Evolutionary conservation across 2,797 vertebrate genomes (phyloP).

Genomic region (Sebastiscus tertius): DNA sequence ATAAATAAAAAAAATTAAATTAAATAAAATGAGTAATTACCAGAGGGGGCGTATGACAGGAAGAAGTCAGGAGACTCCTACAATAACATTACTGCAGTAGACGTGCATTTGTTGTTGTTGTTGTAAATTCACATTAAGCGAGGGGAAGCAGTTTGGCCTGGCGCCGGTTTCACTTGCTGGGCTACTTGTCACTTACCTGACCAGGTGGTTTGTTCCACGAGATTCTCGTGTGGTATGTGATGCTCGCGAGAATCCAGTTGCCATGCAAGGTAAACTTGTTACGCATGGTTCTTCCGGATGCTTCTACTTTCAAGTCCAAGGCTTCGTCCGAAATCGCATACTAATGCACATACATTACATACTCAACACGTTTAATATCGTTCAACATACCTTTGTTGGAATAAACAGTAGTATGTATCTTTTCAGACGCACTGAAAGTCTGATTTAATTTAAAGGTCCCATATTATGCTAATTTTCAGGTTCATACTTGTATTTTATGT

Average conservation of each 20-base stretch:
- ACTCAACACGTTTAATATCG: too few species aligned
- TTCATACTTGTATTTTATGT: too few species aligned
- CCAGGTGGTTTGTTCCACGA: too few species aligned
- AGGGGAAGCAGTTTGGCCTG: conserved; percentile 31
- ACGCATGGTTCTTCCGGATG: neutral
- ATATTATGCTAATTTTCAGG: too few species aligned
- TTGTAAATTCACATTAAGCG: conserved; percentile 17
- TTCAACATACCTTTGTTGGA: neutral
- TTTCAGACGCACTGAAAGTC: too few species aligned
- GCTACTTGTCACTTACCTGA: neutral
- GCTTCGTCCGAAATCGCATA: neutral
- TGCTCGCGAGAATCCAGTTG: too few species aligned
- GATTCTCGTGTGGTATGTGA: too few species aligned
- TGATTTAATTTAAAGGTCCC: too few species aligned
- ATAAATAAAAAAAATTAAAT: too few species aligned
- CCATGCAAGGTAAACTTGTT: too few species aligned
- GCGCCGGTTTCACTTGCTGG: conserved; percentile 31
- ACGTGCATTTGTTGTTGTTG: conserved; percentile 26
- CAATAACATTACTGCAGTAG: neutral
- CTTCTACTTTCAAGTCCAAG: neutral
- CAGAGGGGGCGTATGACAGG: neutral
- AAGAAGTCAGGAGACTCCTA: neutral
- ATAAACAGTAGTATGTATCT: too few species aligned
- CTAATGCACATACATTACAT: neutral
- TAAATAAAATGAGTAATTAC: neutral